These are phyloP conservation scores for Sclerurus mexicanus DNA, from an alignment of 2,113 vertebrate species.

Conservation along the genomic window DNA sequence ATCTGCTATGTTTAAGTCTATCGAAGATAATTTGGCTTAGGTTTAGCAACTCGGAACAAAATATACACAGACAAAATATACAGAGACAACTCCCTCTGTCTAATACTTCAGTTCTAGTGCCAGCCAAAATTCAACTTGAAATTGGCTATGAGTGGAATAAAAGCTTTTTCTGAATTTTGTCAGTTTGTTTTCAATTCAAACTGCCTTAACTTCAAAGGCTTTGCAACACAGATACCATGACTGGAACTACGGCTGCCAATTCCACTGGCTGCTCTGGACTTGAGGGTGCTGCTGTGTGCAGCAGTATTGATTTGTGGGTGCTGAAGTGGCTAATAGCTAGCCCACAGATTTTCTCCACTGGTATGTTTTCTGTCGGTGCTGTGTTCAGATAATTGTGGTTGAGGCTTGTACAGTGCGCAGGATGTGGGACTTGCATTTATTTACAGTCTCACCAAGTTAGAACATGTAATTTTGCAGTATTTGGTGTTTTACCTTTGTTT, in stretches of 20 bases:
- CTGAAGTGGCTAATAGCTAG: neutral
- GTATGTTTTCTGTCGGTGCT: neutral
- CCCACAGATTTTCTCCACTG: neutral
- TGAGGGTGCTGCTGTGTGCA: fast-evolving
- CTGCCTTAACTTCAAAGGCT: neutral
- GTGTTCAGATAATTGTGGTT: neutral
- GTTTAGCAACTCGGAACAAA: constrained; percentile 6
- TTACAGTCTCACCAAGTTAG: neutral
- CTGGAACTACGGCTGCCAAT: neutral
- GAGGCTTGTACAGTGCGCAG: neutral
- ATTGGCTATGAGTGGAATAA: neutral
- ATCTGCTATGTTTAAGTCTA: constrained; percentile 41
- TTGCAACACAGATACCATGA: neutral
- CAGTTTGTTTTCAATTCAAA: neutral
- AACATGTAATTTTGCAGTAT: neutral
- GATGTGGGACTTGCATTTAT: neutral
- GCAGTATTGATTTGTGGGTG: neutral
- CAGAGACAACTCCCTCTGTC: constrained; percentile 1
- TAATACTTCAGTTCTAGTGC: constrained; percentile 21
- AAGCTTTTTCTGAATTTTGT: constrained; percentile 6
- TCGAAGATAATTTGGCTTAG: constrained; percentile 42
- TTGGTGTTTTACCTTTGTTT: neutral
- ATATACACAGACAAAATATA: neutral
- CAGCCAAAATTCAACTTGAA: constrained; percentile 26
- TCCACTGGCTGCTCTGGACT: neutral